A percentile compares a stretch with the other conserved stretches of the same genome.
phyloP scores from a whole-genome alignment of 2,113 vertebrate genomes.

The Otis tarda region DNA sequence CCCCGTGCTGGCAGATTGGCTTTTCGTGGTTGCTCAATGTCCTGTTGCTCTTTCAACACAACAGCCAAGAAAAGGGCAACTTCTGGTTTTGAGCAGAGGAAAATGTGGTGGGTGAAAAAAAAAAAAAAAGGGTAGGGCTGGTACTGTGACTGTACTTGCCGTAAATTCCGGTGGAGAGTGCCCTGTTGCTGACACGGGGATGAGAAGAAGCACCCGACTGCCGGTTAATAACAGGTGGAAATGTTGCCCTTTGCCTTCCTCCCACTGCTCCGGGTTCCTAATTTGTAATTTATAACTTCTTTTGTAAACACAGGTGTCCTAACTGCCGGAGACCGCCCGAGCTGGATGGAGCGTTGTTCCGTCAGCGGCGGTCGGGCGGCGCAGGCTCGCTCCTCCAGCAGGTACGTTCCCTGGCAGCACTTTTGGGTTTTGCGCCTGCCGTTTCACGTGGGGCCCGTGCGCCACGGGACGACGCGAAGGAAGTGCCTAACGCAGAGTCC shows the following conservation, averaged over 20 bases:
- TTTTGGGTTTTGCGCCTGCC: background rate
- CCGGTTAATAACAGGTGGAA: too few relatives aligned
- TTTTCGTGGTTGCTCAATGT: too few relatives aligned
- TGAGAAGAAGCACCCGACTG: background rate
- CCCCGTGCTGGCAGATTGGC: background rate
- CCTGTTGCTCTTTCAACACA: too few relatives aligned
- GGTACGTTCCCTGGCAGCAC: background rate
- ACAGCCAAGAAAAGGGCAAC: too few relatives aligned
- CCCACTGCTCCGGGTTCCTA: background rate
- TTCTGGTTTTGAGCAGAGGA: too few relatives aligned
- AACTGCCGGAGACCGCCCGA: rapidly evolving
- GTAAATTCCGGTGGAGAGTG: background rate
- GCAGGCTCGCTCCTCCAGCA: background rate
- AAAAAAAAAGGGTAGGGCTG: too few relatives aligned
- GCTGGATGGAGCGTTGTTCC: rapidly evolving
- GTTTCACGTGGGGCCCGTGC: rapidly evolving
- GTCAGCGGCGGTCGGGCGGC: rapidly evolving
- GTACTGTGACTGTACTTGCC: too few relatives aligned
- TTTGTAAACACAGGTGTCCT: too few relatives aligned
- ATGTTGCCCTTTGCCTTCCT: background rate
- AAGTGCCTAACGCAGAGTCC: background rate
- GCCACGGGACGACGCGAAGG: rapidly evolving
- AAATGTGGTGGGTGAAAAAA: too few relatives aligned
- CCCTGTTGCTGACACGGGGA: background rate
- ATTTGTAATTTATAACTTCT: background rate